Evolutionary conservation across 2,888 invertebrate species (phyloP).

Genomic region (Eupithecia tripunctaria): DNA sequence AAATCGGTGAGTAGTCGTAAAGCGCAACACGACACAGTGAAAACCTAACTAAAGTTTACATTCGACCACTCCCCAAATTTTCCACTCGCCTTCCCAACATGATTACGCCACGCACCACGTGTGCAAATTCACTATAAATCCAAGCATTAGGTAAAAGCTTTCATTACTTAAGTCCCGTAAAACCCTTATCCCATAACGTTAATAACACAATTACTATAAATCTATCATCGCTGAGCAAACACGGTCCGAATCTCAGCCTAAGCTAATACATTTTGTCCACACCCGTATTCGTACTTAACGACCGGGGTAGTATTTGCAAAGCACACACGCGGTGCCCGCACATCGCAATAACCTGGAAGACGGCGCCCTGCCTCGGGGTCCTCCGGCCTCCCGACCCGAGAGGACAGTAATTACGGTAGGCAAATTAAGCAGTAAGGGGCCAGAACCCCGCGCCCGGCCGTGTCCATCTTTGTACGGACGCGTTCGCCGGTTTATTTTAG

Average conservation of each 20-base stretch:
- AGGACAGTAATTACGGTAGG: slow-evolving; percentile 86
- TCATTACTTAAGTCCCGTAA: slow-evolving; percentile 84
- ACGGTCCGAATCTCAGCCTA: slow-evolving; percentile 84
- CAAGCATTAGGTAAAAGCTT: slow-evolving; percentile 80
- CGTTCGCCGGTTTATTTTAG: slow-evolving; percentile 77
- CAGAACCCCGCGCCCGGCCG: slow-evolving; percentile 63
- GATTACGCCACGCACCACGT: slow-evolving; percentile 70
- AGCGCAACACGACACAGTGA: slow-evolving; percentile 3
- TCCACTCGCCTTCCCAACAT: slow-evolving; percentile 52
- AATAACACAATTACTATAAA: slow-evolving; percentile 85
- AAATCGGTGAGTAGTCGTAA: background rate
- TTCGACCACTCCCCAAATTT: slow-evolving; percentile 22
- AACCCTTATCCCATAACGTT: slow-evolving; percentile 85
- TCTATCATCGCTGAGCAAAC: slow-evolving; percentile 84
- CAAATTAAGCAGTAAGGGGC: slow-evolving; percentile 85
- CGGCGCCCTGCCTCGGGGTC: slow-evolving; percentile 76
- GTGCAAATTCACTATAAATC: slow-evolving; percentile 80
- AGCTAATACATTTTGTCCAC: slow-evolving; percentile 85
- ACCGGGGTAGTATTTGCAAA: slow-evolving; percentile 81
- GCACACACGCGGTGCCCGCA: slow-evolving; percentile 83
- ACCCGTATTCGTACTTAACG: slow-evolving; percentile 84
- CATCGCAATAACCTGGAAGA: slow-evolving; percentile 82
- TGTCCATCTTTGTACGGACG: slow-evolving; percentile 53
- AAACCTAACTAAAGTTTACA: slow-evolving; percentile 23
- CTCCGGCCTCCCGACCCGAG: slow-evolving; percentile 72